Percentiles rank a stretch among this genome's conserved stretches.
Conservation (phyloP, 2,113 vertebrate species). For the Theristicus caerulescens region DNA sequence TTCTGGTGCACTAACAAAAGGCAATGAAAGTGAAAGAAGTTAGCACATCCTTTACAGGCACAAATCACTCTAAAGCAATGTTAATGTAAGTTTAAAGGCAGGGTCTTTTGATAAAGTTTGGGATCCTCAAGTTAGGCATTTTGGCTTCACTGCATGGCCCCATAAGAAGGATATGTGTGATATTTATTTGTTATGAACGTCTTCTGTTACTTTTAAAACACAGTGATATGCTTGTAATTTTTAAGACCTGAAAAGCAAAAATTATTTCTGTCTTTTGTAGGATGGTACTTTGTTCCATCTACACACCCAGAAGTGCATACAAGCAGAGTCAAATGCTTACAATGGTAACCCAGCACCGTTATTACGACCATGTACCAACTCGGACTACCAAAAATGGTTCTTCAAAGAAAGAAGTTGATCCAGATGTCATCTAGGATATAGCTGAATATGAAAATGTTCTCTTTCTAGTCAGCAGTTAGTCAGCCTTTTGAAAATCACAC, state of each 20-base stretch:
- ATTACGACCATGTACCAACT: constrained; percentile 80
- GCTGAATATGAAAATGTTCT: neutral
- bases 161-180: neutral
- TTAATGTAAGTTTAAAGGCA: neutral
- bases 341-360: constrained; percentile 77
- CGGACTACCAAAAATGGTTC: constrained; percentile 87
- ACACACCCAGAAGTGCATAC: constrained; percentile 84
- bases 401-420: constrained; percentile 83
- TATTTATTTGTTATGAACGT: neutral
- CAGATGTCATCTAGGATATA: neutral
- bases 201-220: neutral
- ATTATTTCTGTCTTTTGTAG: constrained; percentile 70
- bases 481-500: neutral
- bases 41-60: neutral
- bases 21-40: neutral
- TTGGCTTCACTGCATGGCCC: neutral
- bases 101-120: neutral
- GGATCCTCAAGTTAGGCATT: neutral
- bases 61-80: neutral
- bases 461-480: neutral
- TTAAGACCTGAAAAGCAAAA: neutral
- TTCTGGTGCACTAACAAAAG: neutral
- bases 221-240: neutral
- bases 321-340: constrained; percentile 74
- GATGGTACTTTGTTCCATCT: constrained; percentile 85